Conservation (phyloP, 2,888 invertebrate genomes). For the Malthinus flaveolus region DNA sequence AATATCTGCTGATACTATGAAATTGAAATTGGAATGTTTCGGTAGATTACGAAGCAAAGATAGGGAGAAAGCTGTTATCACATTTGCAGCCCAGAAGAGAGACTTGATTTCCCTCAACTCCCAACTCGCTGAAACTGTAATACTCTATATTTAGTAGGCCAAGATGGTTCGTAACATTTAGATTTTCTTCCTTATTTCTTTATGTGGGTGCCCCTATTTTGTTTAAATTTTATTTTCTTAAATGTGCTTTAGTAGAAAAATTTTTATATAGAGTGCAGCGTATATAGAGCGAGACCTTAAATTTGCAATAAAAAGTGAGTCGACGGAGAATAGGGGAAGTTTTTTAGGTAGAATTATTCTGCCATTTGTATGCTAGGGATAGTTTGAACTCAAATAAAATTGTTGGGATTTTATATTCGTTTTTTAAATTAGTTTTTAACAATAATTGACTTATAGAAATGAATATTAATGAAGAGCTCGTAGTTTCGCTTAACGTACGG, state of each 20-base stretch:
- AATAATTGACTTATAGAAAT: no score
- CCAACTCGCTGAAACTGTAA: constrained; percentile 22
- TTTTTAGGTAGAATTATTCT: constrained; percentile 2
- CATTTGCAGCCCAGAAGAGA: constrained; percentile 24
- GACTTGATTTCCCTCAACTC: constrained; percentile 26
- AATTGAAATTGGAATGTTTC: constrained; percentile 10
- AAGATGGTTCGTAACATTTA: constrained; percentile 26
- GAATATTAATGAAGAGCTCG: no score
- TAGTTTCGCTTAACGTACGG: no score
- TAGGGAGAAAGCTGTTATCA: constrained; percentile 18
- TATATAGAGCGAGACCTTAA: neutral
- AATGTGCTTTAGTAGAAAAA: no score
- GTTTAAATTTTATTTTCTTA: no score
- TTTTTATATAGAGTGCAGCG: no score
- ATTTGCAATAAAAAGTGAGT: constrained; percentile 1
- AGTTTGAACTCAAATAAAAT: neutral
- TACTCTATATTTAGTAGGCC: constrained; percentile 26
- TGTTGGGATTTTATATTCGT: no score
- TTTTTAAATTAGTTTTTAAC: no score
- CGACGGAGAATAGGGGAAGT: neutral
- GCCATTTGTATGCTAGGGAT: constrained; percentile 2
- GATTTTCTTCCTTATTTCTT: constrained; percentile 1
- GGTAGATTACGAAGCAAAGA: constrained; percentile 8
- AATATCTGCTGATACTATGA: constrained; percentile 5
- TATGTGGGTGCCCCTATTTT: no score